These are phyloP conservation scores for Muscidifurax raptorellus DNA, from an alignment of 1,140 invertebrate species.

Conservation along the genomic window DNA sequence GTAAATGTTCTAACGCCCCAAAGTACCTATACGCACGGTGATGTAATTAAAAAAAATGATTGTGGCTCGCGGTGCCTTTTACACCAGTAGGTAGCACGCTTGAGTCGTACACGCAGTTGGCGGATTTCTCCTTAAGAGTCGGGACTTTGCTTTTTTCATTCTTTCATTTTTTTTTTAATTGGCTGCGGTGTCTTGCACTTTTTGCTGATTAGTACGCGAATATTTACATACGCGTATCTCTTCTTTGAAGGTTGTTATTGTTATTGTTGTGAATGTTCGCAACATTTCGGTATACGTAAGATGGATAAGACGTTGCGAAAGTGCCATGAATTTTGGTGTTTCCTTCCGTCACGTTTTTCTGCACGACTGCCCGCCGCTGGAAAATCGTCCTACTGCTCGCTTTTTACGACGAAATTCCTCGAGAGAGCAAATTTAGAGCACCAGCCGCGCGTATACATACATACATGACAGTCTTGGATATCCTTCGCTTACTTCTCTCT, in stretches of 20 bases:
- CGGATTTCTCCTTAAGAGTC: no score
- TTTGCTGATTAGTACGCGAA: background rate
- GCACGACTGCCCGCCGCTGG: constrained; percentile 23
- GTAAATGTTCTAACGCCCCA: background rate
- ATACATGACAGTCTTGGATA: background rate
- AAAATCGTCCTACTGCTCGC: constrained; percentile 19
- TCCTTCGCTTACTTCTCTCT: background rate
- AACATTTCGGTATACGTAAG: no score
- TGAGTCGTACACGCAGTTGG: background rate
- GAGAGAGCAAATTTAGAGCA: constrained; percentile 24
- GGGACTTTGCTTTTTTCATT: background rate
- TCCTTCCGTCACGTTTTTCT: background rate
- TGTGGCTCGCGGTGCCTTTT: background rate
- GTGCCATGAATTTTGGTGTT: background rate
- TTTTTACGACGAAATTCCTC: constrained; percentile 36
- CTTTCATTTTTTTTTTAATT: background rate
- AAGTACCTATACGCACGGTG: background rate
- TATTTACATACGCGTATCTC: background rate
- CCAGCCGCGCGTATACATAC: background rate
- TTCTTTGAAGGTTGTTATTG: no score
- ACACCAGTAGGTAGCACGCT: background rate
- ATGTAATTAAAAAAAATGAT: constrained; percentile 33
- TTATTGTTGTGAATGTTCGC: no score
- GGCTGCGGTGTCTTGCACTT: background rate
- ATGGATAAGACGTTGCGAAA: background rate